A percentile compares a stretch with the other conserved stretches of the same genome.
phyloP scores from a whole-genome alignment of 2,797 vertebrate species.

The Sebastes jordani region DNA sequence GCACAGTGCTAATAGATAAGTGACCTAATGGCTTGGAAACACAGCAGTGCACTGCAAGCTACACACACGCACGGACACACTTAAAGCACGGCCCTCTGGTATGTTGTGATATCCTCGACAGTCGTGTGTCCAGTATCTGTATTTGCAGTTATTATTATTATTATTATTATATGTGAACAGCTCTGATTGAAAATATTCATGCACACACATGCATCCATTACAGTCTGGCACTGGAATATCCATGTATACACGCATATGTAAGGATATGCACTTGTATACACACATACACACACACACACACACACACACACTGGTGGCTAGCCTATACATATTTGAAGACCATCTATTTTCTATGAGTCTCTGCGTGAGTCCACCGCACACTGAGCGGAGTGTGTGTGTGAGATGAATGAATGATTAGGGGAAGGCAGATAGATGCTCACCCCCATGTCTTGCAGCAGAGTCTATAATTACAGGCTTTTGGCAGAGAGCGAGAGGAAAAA shows the following conservation, averaged over 20 bases:
- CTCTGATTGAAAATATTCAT: slow-evolving; percentile 8
- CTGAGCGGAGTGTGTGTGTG: slow-evolving; percentile 44
- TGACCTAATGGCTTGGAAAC: slow-evolving; percentile 60
- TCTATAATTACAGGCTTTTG: slow-evolving; percentile 67
- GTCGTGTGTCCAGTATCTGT: not conserved
- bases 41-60: slow-evolving; percentile 30
- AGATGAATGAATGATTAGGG: slow-evolving; percentile 60
- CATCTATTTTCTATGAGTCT: slow-evolving; percentile 55
- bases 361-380: slow-evolving; percentile 54
- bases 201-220: not conserved
- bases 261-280: not conserved
- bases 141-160: not conserved
- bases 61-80: slow-evolving; percentile 2
- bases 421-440: slow-evolving; percentile 51
- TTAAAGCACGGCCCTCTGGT: slow-evolving; percentile 8
- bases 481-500: slow-evolving; percentile 48
- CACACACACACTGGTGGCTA: slow-evolving; percentile 5
- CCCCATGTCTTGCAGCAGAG: slow-evolving; percentile 35
- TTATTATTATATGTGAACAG: slow-evolving; percentile 16
- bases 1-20: slow-evolving; percentile 52
- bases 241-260: not conserved
- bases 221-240: not conserved
- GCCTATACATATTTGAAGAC: slow-evolving; percentile 57
- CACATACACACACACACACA: not conserved
- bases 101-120: slow-evolving; percentile 28